A percentile compares a stretch with the other conserved stretches of the same genome.
Conservation (phyloP, 2,888 invertebrate species). For the Vannuccia rotundouncinata region DNA sequence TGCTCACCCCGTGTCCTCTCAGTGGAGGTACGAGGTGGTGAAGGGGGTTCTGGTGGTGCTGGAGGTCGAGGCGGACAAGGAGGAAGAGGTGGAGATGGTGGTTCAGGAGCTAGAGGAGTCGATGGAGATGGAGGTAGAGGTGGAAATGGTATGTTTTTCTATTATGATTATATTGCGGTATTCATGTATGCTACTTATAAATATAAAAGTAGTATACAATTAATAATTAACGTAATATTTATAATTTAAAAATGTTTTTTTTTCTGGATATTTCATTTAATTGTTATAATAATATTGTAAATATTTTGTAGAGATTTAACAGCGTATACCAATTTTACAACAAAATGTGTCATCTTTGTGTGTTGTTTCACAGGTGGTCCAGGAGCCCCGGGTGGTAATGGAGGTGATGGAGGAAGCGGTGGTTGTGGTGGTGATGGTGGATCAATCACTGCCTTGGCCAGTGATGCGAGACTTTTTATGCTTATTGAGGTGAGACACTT, state of each 20-base stretch:
- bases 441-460: background rate
- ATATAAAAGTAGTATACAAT: too few relatives aligned
- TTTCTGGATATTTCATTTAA: too few relatives aligned
- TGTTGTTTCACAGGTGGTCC: background rate
- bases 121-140: slow-evolving; percentile 28
- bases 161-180: too few relatives aligned
- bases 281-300: too few relatives aligned
- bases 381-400: slow-evolving; percentile 27
- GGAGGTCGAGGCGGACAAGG: slow-evolving; percentile 36
- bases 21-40: slow-evolving; percentile 25
- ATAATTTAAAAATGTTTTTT: too few relatives aligned
- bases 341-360: too few relatives aligned
- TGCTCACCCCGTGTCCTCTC: background rate
- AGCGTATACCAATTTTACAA: too few relatives aligned
- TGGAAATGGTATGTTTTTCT: too few relatives aligned
- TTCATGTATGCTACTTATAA: too few relatives aligned
- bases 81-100: slow-evolving; percentile 36
- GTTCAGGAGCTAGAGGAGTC: slow-evolving; percentile 27
- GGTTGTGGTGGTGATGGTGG: slow-evolving; percentile 34
- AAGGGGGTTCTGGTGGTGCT: slow-evolving; percentile 10
- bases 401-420: slow-evolving; percentile 37
- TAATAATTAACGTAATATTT: too few relatives aligned
- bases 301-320: too few relatives aligned
- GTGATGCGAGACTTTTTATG: slow-evolving; percentile 31
- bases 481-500: slow-evolving; percentile 29